These are phyloP conservation scores for Julus scanicus DNA, from an alignment of 2,888 invertebrate species.

Conservation along the genomic window DNA sequence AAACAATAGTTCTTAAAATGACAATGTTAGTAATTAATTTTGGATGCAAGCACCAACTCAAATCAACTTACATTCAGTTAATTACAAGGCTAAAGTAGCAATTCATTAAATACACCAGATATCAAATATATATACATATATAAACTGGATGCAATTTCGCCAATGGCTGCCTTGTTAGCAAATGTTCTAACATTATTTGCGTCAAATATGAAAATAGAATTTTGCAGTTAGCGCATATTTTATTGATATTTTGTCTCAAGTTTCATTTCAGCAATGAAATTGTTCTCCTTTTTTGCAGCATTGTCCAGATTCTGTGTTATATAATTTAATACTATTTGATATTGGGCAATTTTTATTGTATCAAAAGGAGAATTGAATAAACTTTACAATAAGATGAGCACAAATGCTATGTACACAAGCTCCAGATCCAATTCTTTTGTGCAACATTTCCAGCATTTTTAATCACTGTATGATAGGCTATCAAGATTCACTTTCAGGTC, in stretches of 20 bases:
- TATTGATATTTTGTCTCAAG: no score
- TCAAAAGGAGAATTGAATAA: neutral
- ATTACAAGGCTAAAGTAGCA: neutral
- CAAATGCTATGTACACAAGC: neutral
- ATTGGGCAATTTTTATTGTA: constrained; percentile 22
- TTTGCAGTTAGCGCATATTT: neutral
- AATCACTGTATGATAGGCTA: neutral
- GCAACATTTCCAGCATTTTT: constrained; percentile 26
- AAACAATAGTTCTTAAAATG: no score
- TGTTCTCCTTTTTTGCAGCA: neutral
- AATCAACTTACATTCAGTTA: neutral
- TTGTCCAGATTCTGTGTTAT: neutral
- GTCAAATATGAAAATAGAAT: neutral
- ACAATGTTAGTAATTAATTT: no score
- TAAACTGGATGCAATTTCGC: no score
- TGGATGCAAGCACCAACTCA: no score
- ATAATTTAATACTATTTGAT: neutral
- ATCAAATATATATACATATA: neutral
- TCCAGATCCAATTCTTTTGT: neutral
- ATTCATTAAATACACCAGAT: neutral
- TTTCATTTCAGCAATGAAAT: neutral
- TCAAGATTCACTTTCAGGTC: constrained; percentile 51
- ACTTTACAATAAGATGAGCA: neutral
- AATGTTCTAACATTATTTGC: neutral
- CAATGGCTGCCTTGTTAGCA: neutral